These are phyloP conservation scores for Oligia fasciuncula DNA, from an alignment of 2,888 invertebrate genomes.

Conservation along the genomic window DNA sequence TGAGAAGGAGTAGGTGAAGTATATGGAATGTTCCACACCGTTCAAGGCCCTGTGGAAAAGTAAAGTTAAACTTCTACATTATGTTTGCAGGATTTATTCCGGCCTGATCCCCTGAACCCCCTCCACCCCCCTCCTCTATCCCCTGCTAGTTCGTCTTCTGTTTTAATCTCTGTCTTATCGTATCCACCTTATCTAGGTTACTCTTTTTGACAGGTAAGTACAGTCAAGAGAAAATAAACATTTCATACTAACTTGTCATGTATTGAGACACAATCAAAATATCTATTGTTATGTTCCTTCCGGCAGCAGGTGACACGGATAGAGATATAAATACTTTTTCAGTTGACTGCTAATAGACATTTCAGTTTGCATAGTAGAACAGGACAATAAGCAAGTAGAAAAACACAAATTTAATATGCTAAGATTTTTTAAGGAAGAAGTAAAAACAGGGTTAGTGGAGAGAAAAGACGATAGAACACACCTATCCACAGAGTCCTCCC, in stretches of 20 bases:
- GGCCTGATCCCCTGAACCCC: too few relatives aligned
- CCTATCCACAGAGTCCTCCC: neutral
- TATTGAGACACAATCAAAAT: neutral
- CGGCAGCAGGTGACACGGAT: neutral
- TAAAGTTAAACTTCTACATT: neutral
- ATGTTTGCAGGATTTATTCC: neutral
- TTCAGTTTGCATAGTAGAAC: neutral
- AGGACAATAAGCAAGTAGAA: neutral
- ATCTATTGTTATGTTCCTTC: neutral
- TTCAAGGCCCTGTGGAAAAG: conserved; percentile 61
- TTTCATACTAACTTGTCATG: too few relatives aligned
- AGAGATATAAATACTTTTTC: neutral
- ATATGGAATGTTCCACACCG: conserved; percentile 77
- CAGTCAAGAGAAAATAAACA: too few relatives aligned
- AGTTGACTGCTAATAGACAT: neutral
- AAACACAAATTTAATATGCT: neutral
- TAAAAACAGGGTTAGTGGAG: neutral
- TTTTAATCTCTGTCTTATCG: too few relatives aligned
- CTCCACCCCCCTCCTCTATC: too few relatives aligned
- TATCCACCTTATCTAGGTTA: too few relatives aligned
- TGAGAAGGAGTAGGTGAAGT: conserved; percentile 87
- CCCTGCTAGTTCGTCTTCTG: too few relatives aligned
- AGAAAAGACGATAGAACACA: neutral
- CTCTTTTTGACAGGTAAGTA: too few relatives aligned
- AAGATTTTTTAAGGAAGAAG: neutral